Evolutionary conservation across 2,113 vertebrate genomes (phyloP).

Genomic region (Verasper variegatus): DNA sequence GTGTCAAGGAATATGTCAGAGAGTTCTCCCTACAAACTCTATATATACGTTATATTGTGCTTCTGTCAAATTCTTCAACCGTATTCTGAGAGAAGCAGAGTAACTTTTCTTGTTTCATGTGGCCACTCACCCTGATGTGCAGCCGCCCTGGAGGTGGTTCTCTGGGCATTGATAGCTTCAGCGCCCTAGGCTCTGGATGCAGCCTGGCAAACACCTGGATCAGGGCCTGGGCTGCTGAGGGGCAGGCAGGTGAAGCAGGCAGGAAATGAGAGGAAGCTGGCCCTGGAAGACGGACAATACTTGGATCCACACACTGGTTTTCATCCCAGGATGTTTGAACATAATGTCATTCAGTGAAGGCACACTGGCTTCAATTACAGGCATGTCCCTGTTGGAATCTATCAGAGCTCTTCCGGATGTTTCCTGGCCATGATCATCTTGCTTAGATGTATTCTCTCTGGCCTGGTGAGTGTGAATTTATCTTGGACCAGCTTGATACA

Average conservation of each 20-base stretch:
- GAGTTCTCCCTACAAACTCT: neutral
- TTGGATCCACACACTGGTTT: slow-evolving; percentile 43
- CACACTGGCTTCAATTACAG: slow-evolving; percentile 30
- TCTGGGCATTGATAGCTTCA: neutral
- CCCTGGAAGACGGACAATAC: slow-evolving; percentile 50
- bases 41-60: neutral
- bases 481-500: slow-evolving; percentile 65
- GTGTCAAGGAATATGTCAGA: neutral
- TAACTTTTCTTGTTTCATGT: slow-evolving; percentile 7
- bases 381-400: slow-evolving; percentile 45
- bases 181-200: slow-evolving; percentile 39
- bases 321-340: slow-evolving; percentile 56
- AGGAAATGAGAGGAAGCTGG: slow-evolving; percentile 65
- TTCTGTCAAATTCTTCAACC: slow-evolving; percentile 6
- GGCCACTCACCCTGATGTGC: slow-evolving; percentile 8
- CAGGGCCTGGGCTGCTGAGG: slow-evolving; percentile 37
- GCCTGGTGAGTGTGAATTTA: slow-evolving; percentile 52
- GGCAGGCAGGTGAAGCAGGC: slow-evolving; percentile 57
- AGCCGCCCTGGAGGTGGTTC: slow-evolving; percentile 18
- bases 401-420: slow-evolving; percentile 39
- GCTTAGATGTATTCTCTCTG: slow-evolving; percentile 62
- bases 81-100: slow-evolving; percentile 25
- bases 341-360: slow-evolving; percentile 32
- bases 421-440: slow-evolving; percentile 49
- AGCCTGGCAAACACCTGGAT: slow-evolving; percentile 62